These are phyloP conservation scores for Himalopsyche tibetana DNA, from an alignment of 2,888 invertebrate species.

Conservation along the genomic window DNA sequence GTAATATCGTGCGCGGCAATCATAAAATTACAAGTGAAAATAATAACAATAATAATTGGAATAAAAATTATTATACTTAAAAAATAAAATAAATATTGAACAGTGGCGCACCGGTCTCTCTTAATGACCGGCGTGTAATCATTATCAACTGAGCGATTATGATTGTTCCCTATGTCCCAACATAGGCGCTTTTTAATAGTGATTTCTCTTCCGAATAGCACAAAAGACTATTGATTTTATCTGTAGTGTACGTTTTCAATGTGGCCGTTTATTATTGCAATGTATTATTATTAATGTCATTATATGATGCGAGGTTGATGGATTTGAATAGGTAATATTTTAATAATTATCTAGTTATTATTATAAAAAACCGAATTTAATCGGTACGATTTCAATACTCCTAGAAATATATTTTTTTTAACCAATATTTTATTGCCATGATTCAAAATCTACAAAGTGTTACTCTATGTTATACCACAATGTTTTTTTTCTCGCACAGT, in stretches of 20 bases:
- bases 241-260: background rate
- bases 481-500: too few species aligned
- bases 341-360: conserved; percentile 45
- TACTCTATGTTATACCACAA: too few species aligned
- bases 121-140: conserved; percentile 50
- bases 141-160: conserved; percentile 10
- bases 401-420: too few species aligned
- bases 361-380: conserved; percentile 52
- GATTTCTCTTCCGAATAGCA: conserved; percentile 5
- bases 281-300: conserved; percentile 49
- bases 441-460: too few species aligned
- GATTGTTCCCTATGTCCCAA: background rate
- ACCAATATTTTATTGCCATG: too few species aligned
- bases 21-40: conserved; percentile 55
- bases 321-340: background rate
- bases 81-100: conserved; percentile 53
- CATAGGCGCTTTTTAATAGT: conserved; percentile 11
- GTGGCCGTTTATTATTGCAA: background rate
- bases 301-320: conserved; percentile 44
- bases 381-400: background rate
- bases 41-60: conserved; percentile 45
- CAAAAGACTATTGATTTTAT: background rate
- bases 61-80: background rate
- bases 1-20: conserved; percentile 66
- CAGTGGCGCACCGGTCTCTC: background rate